phyloP scores from a whole-genome alignment of 2,888 invertebrate species.

The Stictocephala bisonia region DNA sequence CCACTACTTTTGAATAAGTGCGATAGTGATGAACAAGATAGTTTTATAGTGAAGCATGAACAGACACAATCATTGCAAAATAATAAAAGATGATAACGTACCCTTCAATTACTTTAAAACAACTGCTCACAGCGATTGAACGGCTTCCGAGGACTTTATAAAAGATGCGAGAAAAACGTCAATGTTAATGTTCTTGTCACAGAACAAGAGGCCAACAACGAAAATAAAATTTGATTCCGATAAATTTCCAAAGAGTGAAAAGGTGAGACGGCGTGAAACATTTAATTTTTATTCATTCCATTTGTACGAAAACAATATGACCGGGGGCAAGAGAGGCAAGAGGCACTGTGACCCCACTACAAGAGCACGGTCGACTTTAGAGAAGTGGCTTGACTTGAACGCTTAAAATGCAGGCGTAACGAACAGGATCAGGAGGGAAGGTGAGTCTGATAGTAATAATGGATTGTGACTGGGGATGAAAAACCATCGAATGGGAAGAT shows the following conservation, averaged over 20 bases:
- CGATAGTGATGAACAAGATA: background rate
- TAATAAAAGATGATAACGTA: background rate
- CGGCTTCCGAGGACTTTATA: slow-evolving; percentile 67
- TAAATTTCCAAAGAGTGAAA: slow-evolving; percentile 69
- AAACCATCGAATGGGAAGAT: slow-evolving; percentile 54
- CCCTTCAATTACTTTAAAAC: slow-evolving; percentile 55
- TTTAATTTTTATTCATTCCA: slow-evolving; percentile 65
- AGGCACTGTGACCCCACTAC: slow-evolving; percentile 49
- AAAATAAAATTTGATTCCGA: slow-evolving; percentile 67
- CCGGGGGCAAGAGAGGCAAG: slow-evolving; percentile 52
- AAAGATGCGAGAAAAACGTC: slow-evolving; percentile 71
- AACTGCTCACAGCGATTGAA: slow-evolving; percentile 60
- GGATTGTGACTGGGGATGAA: slow-evolving; percentile 47
- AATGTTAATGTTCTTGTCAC: slow-evolving; percentile 69
- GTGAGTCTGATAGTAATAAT: slow-evolving; percentile 47
- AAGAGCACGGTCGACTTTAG: slow-evolving; percentile 53
- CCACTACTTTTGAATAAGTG: background rate
- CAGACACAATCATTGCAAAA: background rate
- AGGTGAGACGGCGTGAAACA: slow-evolving; percentile 64
- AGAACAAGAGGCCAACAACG: slow-evolving; percentile 60
- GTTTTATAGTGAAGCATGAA: background rate
- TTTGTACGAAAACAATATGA: slow-evolving; percentile 65
- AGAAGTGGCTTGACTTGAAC: slow-evolving; percentile 57
- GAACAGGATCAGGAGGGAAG: slow-evolving; percentile 15
- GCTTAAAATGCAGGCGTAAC: slow-evolving; percentile 54